Percentiles rank a stretch among this genome's conserved stretches.
Conservation (phyloP, 92 coral and sea anemone genomes). For the Pocillopora grandis region DNA sequence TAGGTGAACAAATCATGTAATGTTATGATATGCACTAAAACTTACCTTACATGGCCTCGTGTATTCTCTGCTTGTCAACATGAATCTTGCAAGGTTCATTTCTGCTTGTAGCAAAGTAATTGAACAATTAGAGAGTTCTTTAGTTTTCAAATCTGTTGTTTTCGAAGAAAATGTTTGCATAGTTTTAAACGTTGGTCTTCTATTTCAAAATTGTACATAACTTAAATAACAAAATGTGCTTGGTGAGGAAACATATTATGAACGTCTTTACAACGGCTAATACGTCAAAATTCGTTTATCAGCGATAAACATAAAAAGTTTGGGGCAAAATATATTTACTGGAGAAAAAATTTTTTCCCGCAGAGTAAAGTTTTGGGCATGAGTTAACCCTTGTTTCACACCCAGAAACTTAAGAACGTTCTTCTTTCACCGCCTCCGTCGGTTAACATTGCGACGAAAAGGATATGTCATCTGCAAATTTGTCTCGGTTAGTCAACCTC, state of each 20-base stretch:
- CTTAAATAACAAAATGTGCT: neutral
- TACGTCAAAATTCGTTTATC: neutral
- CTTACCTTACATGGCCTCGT: too few species aligned
- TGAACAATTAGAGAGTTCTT: too few species aligned
- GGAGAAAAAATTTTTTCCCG: constrained; percentile 13
- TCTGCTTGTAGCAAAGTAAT: too few species aligned
- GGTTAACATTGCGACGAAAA: constrained; percentile 15
- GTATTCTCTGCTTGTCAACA: too few species aligned
- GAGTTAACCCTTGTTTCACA: constrained; percentile 24
- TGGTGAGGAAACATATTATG: neutral
- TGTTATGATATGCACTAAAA: too few species aligned
- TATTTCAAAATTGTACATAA: too few species aligned
- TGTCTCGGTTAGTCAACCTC: constrained; percentile 12
- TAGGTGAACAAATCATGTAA: too few species aligned
- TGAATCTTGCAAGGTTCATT: too few species aligned
- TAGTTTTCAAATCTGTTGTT: too few species aligned
- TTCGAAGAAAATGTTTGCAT: too few species aligned
- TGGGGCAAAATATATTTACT: neutral
- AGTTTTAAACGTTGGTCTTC: too few species aligned
- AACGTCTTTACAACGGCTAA: neutral
- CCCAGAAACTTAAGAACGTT: constrained; percentile 34
- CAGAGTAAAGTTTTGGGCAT: constrained; percentile 10
- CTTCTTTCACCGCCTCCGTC: constrained; percentile 26
- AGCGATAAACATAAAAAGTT: neutral
- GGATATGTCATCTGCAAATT: constrained; percentile 23